Evolutionary conservation across 2,888 invertebrate genomes (phyloP).

Genomic region (Alviniconcha strummeri): DNA sequence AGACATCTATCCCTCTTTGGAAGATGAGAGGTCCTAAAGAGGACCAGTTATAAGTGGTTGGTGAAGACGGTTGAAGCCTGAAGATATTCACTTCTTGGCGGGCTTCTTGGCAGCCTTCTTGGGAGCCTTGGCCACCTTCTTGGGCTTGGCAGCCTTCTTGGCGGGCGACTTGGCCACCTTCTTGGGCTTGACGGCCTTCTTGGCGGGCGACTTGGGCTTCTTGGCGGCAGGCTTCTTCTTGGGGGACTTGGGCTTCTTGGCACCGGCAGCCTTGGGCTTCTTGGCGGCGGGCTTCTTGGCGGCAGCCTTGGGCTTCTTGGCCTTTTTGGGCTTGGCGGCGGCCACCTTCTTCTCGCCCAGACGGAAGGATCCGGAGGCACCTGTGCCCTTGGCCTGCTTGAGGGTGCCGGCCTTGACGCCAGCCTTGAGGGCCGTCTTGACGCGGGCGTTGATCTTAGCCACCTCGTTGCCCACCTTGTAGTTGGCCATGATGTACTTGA

Average conservation of each 20-base stretch:
- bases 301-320: conserved; percentile 26
- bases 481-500: conserved; percentile 73
- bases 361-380: conserved; percentile 66
- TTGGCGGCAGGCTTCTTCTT: neutral
- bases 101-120: conserved; percentile 36
- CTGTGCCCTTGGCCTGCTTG: conserved; percentile 69
- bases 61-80: neutral
- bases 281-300: neutral
- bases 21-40: too few relatives aligned
- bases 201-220: conserved; percentile 3
- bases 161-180: conserved; percentile 10
- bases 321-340: conserved; percentile 38
- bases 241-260: neutral
- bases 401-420: conserved; percentile 71
- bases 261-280: neutral
- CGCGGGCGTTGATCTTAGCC: conserved; percentile 70
- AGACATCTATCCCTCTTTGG: too few relatives aligned
- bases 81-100: conserved; percentile 42
- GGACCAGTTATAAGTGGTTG: too few relatives aligned
- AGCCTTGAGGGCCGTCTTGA: conserved; percentile 71
- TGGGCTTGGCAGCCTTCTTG: conserved; percentile 43
- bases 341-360: conserved; percentile 51
- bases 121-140: conserved; percentile 7
- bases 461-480: conserved; percentile 73
- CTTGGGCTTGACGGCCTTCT: neutral